Base-by-base conservation (phyloP, 2,888 invertebrate genomes). In the Fragum fragum region DNA sequence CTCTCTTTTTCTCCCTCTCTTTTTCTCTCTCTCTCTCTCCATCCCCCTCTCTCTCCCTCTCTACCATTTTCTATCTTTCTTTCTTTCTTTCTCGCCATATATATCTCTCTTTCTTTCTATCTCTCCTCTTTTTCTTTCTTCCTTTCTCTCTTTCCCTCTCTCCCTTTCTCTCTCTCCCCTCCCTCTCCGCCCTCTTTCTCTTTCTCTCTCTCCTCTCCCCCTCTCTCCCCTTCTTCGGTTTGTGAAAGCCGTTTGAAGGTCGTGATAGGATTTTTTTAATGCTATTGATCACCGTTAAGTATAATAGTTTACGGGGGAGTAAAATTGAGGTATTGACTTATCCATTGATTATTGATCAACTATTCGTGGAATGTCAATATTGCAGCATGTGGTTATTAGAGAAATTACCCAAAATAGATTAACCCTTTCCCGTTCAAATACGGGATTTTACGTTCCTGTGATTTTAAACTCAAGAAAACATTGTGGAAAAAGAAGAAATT, bases 11-110 rank as follows among this genome's bases (percentile, higher is more conserved):
- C 59, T 59, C 21, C 59, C 14, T 5, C 21, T 23, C 14, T 23
- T 59, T 23, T 59, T 59, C 59, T 59, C 59, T 59, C 59, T 59
- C 59, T 59, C 59, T 59, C 59, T 21, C 59, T 59, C 23, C 23
- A 7, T 59, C 59, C 21, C 59, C 21, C 59, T 59, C 59, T 21
- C 59, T 59, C 59, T 59, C 59, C 3, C 59, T 59, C 59, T 59
- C 59, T 59, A 7, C 21, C 59, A 14, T 23, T 6, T 23, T 59
- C 59, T 59, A 7, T 59, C 59, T 6, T 5, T 59, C 23, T 6
- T 23, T 59, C 59, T 6, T 23, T 59, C 59, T 6, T 16, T 59
- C 59, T 59, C 59, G 6, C 26, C 21, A 7, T 59, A 7, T 59
- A 7, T 59, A 14, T 59, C 59, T 59, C 16, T 59, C 59, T 59